Evolutionary conservation across 2,797 vertebrate species (phyloP).

Genomic region (Coregonus sp.): DNA sequence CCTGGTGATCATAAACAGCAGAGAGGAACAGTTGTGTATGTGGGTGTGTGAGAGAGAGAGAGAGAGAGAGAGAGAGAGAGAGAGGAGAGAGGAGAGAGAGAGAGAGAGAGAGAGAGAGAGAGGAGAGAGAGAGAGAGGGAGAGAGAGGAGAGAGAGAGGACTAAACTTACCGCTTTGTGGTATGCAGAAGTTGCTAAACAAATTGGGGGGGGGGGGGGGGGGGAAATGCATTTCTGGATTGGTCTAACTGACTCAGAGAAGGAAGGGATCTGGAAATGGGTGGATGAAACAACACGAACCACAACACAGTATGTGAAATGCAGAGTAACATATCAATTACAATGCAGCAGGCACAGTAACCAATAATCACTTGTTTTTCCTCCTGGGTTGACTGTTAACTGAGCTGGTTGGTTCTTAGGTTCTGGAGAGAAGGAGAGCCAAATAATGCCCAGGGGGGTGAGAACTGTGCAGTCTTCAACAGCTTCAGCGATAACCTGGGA

Average conservation of each 20-base stretch:
- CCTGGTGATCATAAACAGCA: neutral
- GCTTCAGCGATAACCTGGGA: neutral
- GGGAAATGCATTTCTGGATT: neutral
- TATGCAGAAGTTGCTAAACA: too few relatives aligned
- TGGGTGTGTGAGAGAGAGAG: neutral
- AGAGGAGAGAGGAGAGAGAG: too few relatives aligned
- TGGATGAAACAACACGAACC: constrained; percentile 17
- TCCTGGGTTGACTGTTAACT: neutral
- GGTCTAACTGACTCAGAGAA: constrained; percentile 14
- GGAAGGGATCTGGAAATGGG: constrained; percentile 35
- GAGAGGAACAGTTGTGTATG: neutral
- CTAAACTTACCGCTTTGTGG: too few relatives aligned
- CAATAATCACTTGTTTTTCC: too few relatives aligned
- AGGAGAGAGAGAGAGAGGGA: neutral
- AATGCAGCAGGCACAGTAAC: too few relatives aligned
- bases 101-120: too few relatives aligned
- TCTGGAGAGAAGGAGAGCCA: neutral
- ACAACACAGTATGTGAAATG: neutral
- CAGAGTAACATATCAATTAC: neutral
- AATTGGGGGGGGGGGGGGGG: neutral
- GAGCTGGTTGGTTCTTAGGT: neutral
- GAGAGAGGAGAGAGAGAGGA: neutral
- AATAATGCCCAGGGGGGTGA: neutral
- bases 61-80: too few relatives aligned
- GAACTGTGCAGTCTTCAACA: neutral